Conservation (phyloP, 1,140 invertebrate genomes). For the Vanessa atalanta region DNA sequence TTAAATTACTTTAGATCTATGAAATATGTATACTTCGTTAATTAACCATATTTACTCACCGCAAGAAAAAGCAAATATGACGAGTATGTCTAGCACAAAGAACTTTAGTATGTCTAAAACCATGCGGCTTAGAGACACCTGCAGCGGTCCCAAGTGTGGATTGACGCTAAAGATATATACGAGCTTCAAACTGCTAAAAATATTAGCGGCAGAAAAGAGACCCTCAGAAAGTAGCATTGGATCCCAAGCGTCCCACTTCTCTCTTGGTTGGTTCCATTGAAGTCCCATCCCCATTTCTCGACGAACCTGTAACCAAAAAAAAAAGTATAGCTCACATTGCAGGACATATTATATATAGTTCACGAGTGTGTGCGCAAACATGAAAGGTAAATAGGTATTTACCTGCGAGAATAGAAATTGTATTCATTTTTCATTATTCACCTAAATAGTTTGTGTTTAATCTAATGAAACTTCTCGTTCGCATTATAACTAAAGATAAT, state of each 20-base stretch:
- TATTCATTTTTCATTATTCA: too few relatives aligned
- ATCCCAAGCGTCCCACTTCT: conserved; percentile 97
- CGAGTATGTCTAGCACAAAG: conserved; percentile 96
- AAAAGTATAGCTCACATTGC: too few relatives aligned
- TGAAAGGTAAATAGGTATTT: too few relatives aligned
- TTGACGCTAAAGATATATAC: conserved; percentile 99
- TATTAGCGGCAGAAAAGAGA: conserved; percentile 97
- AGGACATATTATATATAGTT: too few relatives aligned
- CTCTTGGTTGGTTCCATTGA: conserved; percentile 84
- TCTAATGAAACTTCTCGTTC: too few relatives aligned
- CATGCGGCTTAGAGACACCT: conserved; percentile 98
- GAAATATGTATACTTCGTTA: not conserved
- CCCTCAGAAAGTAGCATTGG: conserved; percentile 98
- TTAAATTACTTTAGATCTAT: too few relatives aligned
- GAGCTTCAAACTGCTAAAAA: conserved; percentile 97
- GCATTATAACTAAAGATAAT: too few relatives aligned
- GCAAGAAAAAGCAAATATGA: conserved; percentile 98
- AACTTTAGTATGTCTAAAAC: conserved; percentile 99
- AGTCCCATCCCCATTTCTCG: conserved; percentile 82
- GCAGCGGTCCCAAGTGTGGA: conserved; percentile 97
- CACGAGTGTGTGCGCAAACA: too few relatives aligned
- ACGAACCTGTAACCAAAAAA: conserved; percentile 79
- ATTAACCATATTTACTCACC: conserved; percentile 82
- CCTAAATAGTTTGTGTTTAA: too few relatives aligned
- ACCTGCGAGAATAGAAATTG: too few relatives aligned